Conservation (phyloP, 2,888 invertebrate genomes). For the Eumacrocentrus americanus region DNA sequence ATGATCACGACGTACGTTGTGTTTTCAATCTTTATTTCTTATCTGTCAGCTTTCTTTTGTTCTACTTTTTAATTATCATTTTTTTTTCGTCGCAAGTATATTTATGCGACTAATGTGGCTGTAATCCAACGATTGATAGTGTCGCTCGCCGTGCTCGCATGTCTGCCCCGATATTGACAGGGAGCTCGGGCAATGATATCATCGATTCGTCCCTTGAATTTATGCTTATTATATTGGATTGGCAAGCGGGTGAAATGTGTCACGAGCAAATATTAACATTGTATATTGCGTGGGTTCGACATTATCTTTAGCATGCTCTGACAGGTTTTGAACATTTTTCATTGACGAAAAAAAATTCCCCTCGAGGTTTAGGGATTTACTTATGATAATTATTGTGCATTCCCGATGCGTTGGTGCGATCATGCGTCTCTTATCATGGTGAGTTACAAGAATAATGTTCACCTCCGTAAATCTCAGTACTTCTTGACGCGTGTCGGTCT, state of each 20-base stretch:
- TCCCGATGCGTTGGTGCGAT: not conserved
- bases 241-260: conserved; percentile 30
- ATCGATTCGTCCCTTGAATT: conserved; percentile 23
- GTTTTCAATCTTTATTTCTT: too few species aligned
- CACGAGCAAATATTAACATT: conserved; percentile 31
- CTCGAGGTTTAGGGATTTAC: too few species aligned
- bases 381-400: too few species aligned
- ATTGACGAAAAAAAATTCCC: too few species aligned
- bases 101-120: too few species aligned
- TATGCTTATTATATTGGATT: conserved; percentile 37
- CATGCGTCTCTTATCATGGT: not conserved
- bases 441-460: not conserved
- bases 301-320: conserved; percentile 30
- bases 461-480: too few species aligned
- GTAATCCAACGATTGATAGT: conserved; percentile 30
- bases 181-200: conserved; percentile 2
- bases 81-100: too few species aligned
- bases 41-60: too few species aligned
- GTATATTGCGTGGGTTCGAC: conserved; percentile 27
- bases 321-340: too few species aligned
- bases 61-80: too few species aligned
- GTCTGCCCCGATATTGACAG: conserved; percentile 2
- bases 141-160: not conserved
- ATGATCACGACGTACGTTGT: too few species aligned
- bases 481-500: too few species aligned